Evolutionary conservation across 2,797 vertebrate genomes (phyloP), one percentile per base, ranked within the genome.

Genomic region (Platalea minor): DNA sequence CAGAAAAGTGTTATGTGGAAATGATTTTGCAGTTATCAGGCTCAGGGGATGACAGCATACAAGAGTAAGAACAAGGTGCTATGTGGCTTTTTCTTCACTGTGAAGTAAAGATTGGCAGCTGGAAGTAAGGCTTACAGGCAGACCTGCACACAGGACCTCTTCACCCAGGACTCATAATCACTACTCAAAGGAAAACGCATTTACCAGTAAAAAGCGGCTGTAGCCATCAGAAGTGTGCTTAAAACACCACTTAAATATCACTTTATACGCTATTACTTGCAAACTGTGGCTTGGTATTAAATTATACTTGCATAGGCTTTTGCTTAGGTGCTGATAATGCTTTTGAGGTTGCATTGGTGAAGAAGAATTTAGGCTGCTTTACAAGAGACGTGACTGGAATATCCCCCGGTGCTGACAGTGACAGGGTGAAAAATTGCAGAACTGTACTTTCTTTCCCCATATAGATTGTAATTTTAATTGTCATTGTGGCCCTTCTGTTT

Each of bases 181-280:
- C 99, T 99, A 99, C 99, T 99, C 99, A 99, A 98, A 98, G 98
- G 98, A 98, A 99, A 98, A 99, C 98, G 98, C 98, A 98, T 98
- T 99, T 99, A 99, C 98, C 98, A 98, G 99, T 99, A 99, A 99
- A 99, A 99, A 99, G 99, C 98, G 98, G 98, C 98, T 98, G 98
- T 98, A 99, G 99, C 99, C 99, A 99, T 99, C 99, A 99, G 98
- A 99, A 99, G 98, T 98, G 99, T 99, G 99, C 99, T 99, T 99
- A 99, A 99, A 99, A 99, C 99, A 99, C 99, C 99, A 99, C 99
- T 99, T 99, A 99, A 99, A 99, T 99, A 99, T 99, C 99, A 99
- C 99, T 99, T 99, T 99, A 99, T 99, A 99, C 98, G 98, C 99
- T 99, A 99, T 99, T 99, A 99, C 99, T 99, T 99, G 98, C 98